Evolutionary conservation across 2,797 vertebrate species (phyloP), one percentile per base, ranked within the genome.

Genomic region (Cyprinodon diabolis): DNA sequence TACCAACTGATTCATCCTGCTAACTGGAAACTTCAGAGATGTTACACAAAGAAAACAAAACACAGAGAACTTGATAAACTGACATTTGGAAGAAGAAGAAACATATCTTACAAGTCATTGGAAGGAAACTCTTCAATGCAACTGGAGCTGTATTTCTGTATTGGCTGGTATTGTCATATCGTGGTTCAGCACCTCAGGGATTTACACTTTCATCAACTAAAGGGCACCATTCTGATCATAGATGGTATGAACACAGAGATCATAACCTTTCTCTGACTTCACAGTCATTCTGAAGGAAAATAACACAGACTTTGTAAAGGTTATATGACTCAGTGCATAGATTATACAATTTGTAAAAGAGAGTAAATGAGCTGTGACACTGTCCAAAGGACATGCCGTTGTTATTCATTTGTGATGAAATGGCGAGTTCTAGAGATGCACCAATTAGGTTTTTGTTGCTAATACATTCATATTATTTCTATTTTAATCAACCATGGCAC

Each of bases 1-100:
- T 91, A 86, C 94, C 75, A 90, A 95, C 92, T 94, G 93, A 93
- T 92, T 94, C 90, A 92, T 81, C 85, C 86, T 91, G 92, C 93
- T 12, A 23, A 90, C 90, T 93, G 90, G 89, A 92, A 90, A 76
- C 89, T 74, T 79, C 66, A 62, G 63, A 76, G 62, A 65, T 71
- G 52, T 45, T 47, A 82, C 65, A 82, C 84, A 82, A 92, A 74
- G 11, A 71, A 78, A 63, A 65, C 86, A 90, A 90, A 63, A 87
- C 88, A 88, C 80, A 87, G 76, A 80, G 90, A 72, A 68, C 55
- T 68, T n/a, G 40, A 85, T 87, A 84, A 87, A 81, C 85, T 69
- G 78, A 77, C 21, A 25, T 65, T 65, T 65, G 66, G 57, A 72
- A 43, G 37, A 66, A 43, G 37, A 66, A 69, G 69, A 72, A 43